Percentiles rank a stretch among this genome's conserved stretches.
phyloP scores from a whole-genome alignment of 2,888 invertebrate genomes.

The Drosophila bunnanda region DNA sequence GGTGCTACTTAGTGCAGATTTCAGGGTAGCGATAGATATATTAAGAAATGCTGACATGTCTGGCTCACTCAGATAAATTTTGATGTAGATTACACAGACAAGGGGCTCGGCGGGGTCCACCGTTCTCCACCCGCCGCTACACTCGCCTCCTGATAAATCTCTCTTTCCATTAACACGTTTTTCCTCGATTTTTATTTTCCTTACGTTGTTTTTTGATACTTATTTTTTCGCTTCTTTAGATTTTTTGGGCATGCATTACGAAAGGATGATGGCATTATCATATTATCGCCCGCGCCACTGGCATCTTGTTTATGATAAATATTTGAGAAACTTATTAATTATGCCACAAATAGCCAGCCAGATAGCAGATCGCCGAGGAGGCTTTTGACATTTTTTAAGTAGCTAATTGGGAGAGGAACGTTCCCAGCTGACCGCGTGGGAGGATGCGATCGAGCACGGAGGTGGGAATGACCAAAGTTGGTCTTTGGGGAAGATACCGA shows the following conservation, averaged over 20 bases:
- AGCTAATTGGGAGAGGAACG: constrained; percentile 66
- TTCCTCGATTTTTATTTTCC: constrained; percentile 43
- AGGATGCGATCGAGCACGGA: neutral
- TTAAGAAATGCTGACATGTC: constrained; percentile 80
- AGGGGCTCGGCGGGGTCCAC: constrained; percentile 50
- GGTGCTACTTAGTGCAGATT: constrained; percentile 76
- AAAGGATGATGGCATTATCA: constrained; percentile 68
- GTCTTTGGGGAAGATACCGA: constrained; percentile 12
- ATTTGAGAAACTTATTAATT: constrained; percentile 77
- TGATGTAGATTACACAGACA: constrained; percentile 70
- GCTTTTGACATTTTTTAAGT: constrained; percentile 61
- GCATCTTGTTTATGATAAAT: constrained; percentile 75
- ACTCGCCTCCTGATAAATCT: constrained; percentile 52
- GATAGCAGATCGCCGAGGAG: constrained; percentile 23
- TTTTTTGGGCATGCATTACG: constrained; percentile 54
- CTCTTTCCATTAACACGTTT: constrained; percentile 70
- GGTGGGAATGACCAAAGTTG: constrained; percentile 35
- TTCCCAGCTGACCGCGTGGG: constrained; percentile 31
- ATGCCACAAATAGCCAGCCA: constrained; percentile 72
- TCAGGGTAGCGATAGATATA: constrained; percentile 78
- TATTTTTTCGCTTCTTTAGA: neutral
- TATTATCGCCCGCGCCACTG: constrained; percentile 59
- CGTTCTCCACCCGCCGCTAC: constrained; percentile 34
- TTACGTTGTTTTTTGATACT: constrained; percentile 52
- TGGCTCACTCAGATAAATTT: constrained; percentile 78